Evolutionary conservation across 2,888 invertebrate species (phyloP).

Genomic region (Macaria liturata): DNA sequence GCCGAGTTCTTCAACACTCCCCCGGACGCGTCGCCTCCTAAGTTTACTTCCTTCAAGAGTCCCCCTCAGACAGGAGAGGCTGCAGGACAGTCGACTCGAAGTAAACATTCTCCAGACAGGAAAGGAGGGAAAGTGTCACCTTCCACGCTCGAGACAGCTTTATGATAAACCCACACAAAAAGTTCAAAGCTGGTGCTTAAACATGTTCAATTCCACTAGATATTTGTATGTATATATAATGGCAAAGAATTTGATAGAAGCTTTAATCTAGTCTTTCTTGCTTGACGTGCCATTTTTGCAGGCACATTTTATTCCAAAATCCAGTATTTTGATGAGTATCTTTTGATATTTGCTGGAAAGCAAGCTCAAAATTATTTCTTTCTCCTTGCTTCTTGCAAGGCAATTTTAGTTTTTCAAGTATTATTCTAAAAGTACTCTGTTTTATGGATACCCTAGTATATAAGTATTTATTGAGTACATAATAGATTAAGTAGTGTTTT

Average conservation of each 20-base stretch:
- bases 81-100: conserved; percentile 48
- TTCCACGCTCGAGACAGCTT: conserved; percentile 85
- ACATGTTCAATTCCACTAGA: conserved; percentile 44
- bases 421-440: conserved; percentile 59
- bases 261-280: conserved; percentile 81
- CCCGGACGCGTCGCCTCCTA: conserved; percentile 66
- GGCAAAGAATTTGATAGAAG: conserved; percentile 74
- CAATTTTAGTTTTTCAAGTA: conserved; percentile 67
- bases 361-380: conserved; percentile 57
- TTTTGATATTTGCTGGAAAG: conserved; percentile 11
- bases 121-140: conserved; percentile 56
- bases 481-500: conserved; percentile 68
- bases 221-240: conserved; percentile 47
- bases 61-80: too few relatives aligned
- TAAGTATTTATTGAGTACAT: conserved; percentile 81
- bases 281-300: conserved; percentile 68
- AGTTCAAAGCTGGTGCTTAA: conserved; percentile 61
- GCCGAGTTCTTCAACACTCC: conserved; percentile 82
- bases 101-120: conserved; percentile 64
- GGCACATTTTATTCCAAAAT: conserved; percentile 57
- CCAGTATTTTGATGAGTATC: conserved; percentile 49
- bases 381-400: conserved; percentile 63
- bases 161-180: conserved; percentile 63
- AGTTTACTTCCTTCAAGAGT: conserved; percentile 68
- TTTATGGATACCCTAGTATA: conserved; percentile 57